Evolutionary conservation across 35 echinoderm and acorn worm genomes (phyloP), one percentile per base, ranked within the genome.

Genomic region (Hemicentrotus pulcherrimus): DNA sequence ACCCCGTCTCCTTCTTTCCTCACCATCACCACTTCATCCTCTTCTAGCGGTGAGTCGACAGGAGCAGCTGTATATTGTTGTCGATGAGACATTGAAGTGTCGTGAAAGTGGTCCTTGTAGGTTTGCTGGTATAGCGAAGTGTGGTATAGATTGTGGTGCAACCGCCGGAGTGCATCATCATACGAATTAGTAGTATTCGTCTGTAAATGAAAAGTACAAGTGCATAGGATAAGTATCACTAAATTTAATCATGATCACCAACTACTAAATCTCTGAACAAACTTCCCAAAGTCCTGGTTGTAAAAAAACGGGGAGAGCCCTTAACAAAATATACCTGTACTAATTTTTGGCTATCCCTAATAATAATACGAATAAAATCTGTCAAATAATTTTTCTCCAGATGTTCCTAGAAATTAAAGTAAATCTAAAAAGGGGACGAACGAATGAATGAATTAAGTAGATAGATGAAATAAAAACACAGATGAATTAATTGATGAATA

Each of bases 81-180:
- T 71, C 11, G 65, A 7, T 28, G 60, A 32, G 46, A 24, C 24
- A 5, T 35, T 96, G 85, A 19, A 47, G 93, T 48, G 41, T 94
- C 91, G 3, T 30, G 32, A 22, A 94, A 88, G 32, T 94, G 95
- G 46, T 89, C 94, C 30, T 52, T 91, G 52, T 70, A 97, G 2
- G 95, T 92, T 31, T 97, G 94, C 47, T 95, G 85, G 85, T 97
- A 97, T 31, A 91, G 95, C 10, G 97, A 92, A 6, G 94, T 47
- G 65, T 96, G 95, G 50, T 96, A 96, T 2, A 95, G 94, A 55
- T 86, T 96, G 28, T 92, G 58, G 18, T 94, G 96, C 6, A 97
- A 19, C 41, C 86, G 61, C 8, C 88, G 94, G 5, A 97, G 89
- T 12, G 97, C 97, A 28, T 92, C 58, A 50, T 95, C 94, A 24